Evolutionary conservation across 2,888 invertebrate species (phyloP).

Genomic region (Bombylius discolor): DNA sequence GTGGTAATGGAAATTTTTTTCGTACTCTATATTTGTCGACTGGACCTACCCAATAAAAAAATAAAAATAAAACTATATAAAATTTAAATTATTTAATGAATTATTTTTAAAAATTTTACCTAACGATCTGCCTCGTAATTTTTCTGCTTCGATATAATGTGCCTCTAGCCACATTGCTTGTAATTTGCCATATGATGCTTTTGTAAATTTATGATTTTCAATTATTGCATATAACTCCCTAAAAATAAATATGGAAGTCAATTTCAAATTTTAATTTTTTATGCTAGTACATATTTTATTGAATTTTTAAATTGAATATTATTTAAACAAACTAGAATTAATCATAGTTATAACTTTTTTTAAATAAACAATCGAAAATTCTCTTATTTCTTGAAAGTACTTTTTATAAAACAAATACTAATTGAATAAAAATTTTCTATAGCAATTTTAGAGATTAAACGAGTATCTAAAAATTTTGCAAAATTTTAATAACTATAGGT

Average conservation of each 20-base stretch:
- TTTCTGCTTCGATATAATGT: conserved; percentile 87
- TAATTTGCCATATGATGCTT: conserved; percentile 76
- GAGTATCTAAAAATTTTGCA: no score
- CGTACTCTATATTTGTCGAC: conserved; percentile 88
- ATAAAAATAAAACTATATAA: not conserved
- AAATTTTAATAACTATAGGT: no score
- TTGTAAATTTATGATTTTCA: conserved; percentile 80
- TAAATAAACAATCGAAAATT: no score
- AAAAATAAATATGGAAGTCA: conserved; percentile 4
- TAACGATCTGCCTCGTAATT: conserved; percentile 73
- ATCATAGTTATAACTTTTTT: not conserved
- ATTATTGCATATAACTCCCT: conserved; percentile 78
- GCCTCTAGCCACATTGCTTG: conserved; percentile 90
- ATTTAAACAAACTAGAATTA: not conserved
- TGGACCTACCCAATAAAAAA: conserved; percentile 41
- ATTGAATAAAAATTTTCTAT: no score
- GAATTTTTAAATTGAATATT: not conserved
- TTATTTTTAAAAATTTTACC: conserved; percentile 31
- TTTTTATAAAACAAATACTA: no score
- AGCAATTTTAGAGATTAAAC: no score
- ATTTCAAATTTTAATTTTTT: no score
- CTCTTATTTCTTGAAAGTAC: no score
- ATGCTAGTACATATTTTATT: not conserved
- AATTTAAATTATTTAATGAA: not conserved
- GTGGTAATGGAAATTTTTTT: conserved; percentile 84